A percentile compares a stretch with the other conserved stretches of the same genome.
Evolutionary conservation across 1,140 invertebrate genomes (phyloP).

Genomic region (Dendrolimus punctatus): DNA sequence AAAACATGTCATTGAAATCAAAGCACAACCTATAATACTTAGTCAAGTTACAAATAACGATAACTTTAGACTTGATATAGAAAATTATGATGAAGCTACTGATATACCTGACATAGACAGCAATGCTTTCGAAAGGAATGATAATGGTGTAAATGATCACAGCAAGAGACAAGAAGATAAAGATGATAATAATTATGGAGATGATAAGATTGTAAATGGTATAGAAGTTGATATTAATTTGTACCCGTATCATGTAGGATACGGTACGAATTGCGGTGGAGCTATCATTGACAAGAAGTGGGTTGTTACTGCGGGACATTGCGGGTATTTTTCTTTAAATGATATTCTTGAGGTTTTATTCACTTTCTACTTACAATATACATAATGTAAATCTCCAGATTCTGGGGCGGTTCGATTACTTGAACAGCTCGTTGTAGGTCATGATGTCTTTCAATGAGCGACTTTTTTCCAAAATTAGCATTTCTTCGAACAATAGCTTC

Average conservation of each 20-base stretch:
- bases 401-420: too few relatives aligned
- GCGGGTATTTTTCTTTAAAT: slow-evolving; percentile 36
- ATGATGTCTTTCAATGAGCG: too few relatives aligned
- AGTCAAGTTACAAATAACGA: too few relatives aligned
- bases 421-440: too few relatives aligned
- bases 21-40: too few relatives aligned
- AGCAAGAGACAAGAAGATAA: slow-evolving; percentile 4
- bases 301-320: slow-evolving; percentile 53
- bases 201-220: slow-evolving; percentile 51
- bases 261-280: slow-evolving; percentile 56
- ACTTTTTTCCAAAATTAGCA: too few relatives aligned
- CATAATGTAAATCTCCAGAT: too few relatives aligned
- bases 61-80: slow-evolving; percentile 32
- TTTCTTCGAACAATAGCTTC: too few relatives aligned
- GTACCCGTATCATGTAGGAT: slow-evolving; percentile 55
- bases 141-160: slow-evolving; percentile 11
- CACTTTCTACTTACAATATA: too few relatives aligned
- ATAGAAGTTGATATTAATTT: slow-evolving; percentile 50
- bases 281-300: slow-evolving; percentile 49
- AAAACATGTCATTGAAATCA: slow-evolving; percentile 6
- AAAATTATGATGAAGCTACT: slow-evolving; percentile 38
- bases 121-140: slow-evolving; percentile 27
- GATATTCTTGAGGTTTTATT: not conserved
- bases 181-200: slow-evolving; percentile 15
- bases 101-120: slow-evolving; percentile 38